phyloP scores from a whole-genome alignment of 2,888 invertebrate genomes.

The Lomographa bimaculata region DNA sequence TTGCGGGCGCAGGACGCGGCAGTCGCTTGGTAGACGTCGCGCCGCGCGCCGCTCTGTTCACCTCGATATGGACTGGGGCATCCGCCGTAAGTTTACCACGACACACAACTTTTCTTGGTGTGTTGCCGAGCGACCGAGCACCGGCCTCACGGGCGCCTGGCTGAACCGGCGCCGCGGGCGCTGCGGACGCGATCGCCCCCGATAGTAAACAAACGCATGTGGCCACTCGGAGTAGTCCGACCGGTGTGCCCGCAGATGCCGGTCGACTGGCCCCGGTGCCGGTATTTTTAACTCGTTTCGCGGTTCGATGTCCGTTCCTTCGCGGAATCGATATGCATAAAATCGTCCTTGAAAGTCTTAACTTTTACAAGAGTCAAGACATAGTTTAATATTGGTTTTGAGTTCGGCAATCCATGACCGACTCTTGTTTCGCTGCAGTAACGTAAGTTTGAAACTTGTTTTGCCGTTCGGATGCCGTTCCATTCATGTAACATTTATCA shows the following conservation, averaged over 20 bases:
- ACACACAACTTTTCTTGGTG: conserved; percentile 46
- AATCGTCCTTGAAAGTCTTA: conserved; percentile 67
- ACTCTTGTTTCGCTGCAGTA: conserved; percentile 43
- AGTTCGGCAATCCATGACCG: conserved; percentile 45
- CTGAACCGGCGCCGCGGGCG: conserved; percentile 41
- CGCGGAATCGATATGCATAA: conserved; percentile 79
- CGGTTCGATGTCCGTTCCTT: conserved; percentile 80
- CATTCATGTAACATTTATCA: conserved; percentile 36
- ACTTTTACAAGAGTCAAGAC: conserved; percentile 58
- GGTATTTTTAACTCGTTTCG: conserved; percentile 82
- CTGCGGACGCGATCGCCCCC: conserved; percentile 54
- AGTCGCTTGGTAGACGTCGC: conserved; percentile 75
- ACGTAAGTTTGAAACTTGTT: conserved; percentile 68
- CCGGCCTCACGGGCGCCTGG: conserved; percentile 33
- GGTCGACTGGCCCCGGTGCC: conserved; percentile 66
- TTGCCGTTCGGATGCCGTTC: conserved; percentile 40
- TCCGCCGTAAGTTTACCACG: conserved; percentile 75
- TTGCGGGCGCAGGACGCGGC: conserved; percentile 75
- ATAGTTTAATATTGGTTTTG: conserved; percentile 47
- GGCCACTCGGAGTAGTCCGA: conserved; percentile 69
- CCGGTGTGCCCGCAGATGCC: conserved; percentile 79
- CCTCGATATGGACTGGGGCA: conserved; percentile 80
- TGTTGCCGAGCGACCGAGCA: conserved; percentile 5
- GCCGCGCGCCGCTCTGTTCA: conserved; percentile 60
- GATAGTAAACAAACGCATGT: conserved; percentile 83